Percentiles rank a stretch among this genome's conserved stretches.
Conservation (phyloP, 2,113 vertebrate genomes). For the Dicentrarchus labrax region DNA sequence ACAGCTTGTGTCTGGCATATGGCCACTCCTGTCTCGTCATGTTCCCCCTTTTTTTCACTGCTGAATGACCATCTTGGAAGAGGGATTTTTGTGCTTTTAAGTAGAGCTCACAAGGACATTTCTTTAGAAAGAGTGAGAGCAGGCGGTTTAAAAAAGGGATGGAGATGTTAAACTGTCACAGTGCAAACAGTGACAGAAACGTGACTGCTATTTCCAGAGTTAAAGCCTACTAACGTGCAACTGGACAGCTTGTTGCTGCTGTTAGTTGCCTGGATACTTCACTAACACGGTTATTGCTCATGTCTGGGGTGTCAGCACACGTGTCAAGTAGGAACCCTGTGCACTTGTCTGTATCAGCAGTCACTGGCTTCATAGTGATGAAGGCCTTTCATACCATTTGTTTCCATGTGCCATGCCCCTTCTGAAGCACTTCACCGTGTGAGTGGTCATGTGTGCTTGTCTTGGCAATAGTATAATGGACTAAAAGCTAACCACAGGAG, state of each 20-base stretch:
- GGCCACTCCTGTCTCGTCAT: constrained; percentile 6
- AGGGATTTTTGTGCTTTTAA: not conserved
- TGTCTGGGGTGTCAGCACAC: constrained; percentile 7
- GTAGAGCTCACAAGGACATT: not conserved
- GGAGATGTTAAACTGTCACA: constrained; percentile 11
- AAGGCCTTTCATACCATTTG: constrained; percentile 15
- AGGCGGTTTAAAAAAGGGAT: not conserved
- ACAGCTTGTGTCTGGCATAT: constrained; percentile 53
- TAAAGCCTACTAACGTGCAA: constrained; percentile 28
- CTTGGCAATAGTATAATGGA: constrained; percentile 2
- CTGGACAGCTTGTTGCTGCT: constrained; percentile 22
- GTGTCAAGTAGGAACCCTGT: constrained; percentile 22
- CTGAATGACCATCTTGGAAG: constrained; percentile 9
- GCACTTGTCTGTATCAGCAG: constrained; percentile 34
- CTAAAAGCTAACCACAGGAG: not conserved
- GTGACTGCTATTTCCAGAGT: constrained; percentile 31
- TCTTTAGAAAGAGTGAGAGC: not conserved
- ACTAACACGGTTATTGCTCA: constrained; percentile 11
- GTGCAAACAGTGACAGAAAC: constrained; percentile 16
- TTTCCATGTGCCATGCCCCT: not conserved
- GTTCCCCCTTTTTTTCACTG: not conserved
- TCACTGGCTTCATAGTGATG: constrained; percentile 34
- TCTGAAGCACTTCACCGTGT: not conserved
- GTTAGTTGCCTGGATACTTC: constrained; percentile 42
- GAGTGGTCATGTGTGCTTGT: constrained; percentile 8